Conservation (phyloP, 1,140 invertebrate genomes). For the Acyrthosiphon pisum region DNA sequence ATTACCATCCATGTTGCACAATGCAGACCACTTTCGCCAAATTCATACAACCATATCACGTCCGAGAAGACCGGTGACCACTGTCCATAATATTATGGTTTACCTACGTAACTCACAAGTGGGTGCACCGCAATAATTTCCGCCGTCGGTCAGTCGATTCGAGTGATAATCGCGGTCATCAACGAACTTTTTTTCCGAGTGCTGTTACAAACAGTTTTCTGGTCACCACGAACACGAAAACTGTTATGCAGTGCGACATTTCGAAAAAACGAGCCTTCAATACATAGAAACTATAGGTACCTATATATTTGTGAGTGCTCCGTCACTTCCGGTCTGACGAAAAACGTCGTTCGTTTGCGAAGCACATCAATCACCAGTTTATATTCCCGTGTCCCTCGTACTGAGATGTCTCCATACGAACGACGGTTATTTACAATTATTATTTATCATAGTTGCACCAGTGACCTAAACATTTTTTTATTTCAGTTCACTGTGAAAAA, state of each 20-base stretch:
- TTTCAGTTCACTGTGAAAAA: background rate
- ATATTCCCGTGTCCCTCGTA: background rate
- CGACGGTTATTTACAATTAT: background rate
- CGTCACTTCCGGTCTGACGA: background rate
- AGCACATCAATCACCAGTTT: background rate
- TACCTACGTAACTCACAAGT: no score
- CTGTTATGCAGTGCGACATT: no score
- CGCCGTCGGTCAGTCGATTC: background rate
- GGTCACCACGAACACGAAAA: no score
- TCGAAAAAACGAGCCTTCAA: no score
- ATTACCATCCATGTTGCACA: no score
- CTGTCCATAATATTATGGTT: no score
- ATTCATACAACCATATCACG: no score
- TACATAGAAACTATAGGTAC: background rate
- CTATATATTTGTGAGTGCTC: background rate
- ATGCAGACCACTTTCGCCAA: no score
- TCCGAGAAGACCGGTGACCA: no score
- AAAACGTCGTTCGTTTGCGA: background rate
- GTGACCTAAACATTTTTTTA: background rate
- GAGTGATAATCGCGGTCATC: background rate
- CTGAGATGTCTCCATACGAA: background rate
- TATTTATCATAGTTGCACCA: background rate
- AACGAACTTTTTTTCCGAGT: background rate
- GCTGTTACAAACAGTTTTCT: background rate
- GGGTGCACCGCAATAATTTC: background rate